Conservation (phyloP, 2,113 vertebrate species). For the Danio rerio region DNA sequence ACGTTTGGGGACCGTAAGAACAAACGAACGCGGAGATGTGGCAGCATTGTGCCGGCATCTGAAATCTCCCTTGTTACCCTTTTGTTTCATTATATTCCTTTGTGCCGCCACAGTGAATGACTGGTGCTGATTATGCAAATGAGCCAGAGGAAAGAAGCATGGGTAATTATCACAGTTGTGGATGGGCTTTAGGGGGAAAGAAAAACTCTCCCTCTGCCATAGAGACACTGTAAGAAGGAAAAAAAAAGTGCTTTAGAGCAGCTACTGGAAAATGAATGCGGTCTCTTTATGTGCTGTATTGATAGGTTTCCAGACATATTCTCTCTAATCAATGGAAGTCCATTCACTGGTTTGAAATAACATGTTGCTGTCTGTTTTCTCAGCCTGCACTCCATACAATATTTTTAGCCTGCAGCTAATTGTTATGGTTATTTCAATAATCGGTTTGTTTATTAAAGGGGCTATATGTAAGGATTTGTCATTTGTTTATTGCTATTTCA, state of each 20-base stretch:
- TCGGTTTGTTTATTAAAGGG: not conserved
- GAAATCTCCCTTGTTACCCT: constrained; percentile 75
- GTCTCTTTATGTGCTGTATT: constrained; percentile 16
- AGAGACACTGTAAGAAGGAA: constrained; percentile 64
- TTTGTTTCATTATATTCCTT: constrained; percentile 79
- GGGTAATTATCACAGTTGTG: constrained; percentile 79
- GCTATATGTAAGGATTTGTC: too few species aligned
- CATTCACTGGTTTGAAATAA: not conserved
- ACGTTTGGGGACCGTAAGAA: not conserved
- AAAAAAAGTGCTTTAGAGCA: constrained; percentile 30
- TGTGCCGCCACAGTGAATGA: constrained; percentile 78
- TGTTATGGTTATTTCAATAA: too few species aligned
- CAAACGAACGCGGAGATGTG: constrained; percentile 37
- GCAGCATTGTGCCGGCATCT: constrained; percentile 57
- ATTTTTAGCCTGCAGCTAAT: not conserved
- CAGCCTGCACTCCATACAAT: not conserved
- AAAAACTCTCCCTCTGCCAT: constrained; percentile 63
- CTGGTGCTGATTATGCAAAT: constrained; percentile 82
- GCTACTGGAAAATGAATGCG: constrained; percentile 23
- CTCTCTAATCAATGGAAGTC: not conserved
- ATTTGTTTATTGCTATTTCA: too few species aligned
- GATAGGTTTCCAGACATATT: not conserved
- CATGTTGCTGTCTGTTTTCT: not conserved
- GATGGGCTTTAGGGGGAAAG: constrained; percentile 68
- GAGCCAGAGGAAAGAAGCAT: constrained; percentile 72